These are phyloP conservation scores for Cephalopachus bancanus DNA, from an alignment of 2,797 vertebrate genomes.

Conservation along the genomic window DNA sequence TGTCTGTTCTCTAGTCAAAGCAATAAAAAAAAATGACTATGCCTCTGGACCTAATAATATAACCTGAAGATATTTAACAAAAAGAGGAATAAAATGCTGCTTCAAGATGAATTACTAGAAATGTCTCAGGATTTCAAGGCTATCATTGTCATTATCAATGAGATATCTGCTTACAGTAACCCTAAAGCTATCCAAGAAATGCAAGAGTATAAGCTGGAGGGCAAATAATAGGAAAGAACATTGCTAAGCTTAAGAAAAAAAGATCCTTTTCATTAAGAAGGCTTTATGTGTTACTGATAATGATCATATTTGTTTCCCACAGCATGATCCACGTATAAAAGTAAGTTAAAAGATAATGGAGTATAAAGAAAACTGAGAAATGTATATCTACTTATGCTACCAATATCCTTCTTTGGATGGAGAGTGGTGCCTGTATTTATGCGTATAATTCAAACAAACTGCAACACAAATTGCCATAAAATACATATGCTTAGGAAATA, in stretches of 20 bases:
- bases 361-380: not conserved
- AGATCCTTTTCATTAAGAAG: not conserved
- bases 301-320: conserved; percentile 33
- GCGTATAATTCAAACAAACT: conserved; percentile 25
- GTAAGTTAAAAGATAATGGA: conserved; percentile 8
- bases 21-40: conserved; percentile 47
- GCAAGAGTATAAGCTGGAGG: not conserved
- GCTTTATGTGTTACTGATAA: conserved; percentile 30
- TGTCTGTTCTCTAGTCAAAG: conserved; percentile 32
- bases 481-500: not conserved
- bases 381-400: not conserved
- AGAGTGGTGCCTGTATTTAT: not conserved
- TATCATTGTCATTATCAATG: not conserved
- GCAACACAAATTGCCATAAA: conserved; percentile 26
- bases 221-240: conserved; percentile 37
- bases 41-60: not conserved
- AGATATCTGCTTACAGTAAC: conserved; percentile 39
- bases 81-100: conserved; percentile 16
- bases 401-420: not conserved
- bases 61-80: conserved; percentile 27
- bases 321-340: not conserved
- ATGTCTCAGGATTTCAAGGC: not conserved
- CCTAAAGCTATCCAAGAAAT: not conserved
- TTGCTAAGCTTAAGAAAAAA: not conserved
- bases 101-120: conserved; percentile 51